Conservation (phyloP, 2,113 vertebrate genomes). For the Sebastes fasciatus region DNA sequence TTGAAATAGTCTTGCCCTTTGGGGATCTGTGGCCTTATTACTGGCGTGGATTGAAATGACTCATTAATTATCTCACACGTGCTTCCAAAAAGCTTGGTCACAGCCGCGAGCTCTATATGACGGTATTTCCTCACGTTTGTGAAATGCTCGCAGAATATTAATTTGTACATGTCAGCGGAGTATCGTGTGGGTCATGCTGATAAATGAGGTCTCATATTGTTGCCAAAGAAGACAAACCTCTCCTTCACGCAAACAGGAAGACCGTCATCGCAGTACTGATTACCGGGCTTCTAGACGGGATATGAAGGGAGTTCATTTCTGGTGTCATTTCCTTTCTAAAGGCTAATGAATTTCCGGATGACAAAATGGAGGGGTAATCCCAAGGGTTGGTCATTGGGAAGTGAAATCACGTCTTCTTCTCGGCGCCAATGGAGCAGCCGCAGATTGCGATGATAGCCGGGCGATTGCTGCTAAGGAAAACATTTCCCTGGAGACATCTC, state of each 20-base stretch:
- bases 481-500: slow-evolving; percentile 60
- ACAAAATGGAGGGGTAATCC: slow-evolving; percentile 55
- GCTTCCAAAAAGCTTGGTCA: slow-evolving; percentile 47
- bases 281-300: slow-evolving; percentile 41
- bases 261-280: slow-evolving; percentile 43
- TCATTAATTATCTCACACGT: slow-evolving; percentile 67
- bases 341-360: slow-evolving; percentile 73
- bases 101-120: slow-evolving; percentile 10
- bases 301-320: slow-evolving; percentile 63
- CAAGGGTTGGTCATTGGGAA: slow-evolving; percentile 60
- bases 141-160: not conserved
- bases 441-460: slow-evolving; percentile 62
- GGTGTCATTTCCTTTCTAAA: slow-evolving; percentile 67
- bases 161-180: not conserved
- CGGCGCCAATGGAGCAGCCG: not conserved
- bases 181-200: slow-evolving; percentile 15
- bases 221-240: slow-evolving; percentile 22
- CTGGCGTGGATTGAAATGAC: slow-evolving; percentile 61
- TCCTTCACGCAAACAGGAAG: slow-evolving; percentile 17
- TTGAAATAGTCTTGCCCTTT: slow-evolving; percentile 69
- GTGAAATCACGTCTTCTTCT: slow-evolving; percentile 61
- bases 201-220: slow-evolving; percentile 15
- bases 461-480: slow-evolving; percentile 45
- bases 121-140: slow-evolving; percentile 10
- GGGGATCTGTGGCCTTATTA: slow-evolving; percentile 75